phyloP scores from a whole-genome alignment of 1,140 invertebrate genomes.

The Neuroterus valhalla region DNA sequence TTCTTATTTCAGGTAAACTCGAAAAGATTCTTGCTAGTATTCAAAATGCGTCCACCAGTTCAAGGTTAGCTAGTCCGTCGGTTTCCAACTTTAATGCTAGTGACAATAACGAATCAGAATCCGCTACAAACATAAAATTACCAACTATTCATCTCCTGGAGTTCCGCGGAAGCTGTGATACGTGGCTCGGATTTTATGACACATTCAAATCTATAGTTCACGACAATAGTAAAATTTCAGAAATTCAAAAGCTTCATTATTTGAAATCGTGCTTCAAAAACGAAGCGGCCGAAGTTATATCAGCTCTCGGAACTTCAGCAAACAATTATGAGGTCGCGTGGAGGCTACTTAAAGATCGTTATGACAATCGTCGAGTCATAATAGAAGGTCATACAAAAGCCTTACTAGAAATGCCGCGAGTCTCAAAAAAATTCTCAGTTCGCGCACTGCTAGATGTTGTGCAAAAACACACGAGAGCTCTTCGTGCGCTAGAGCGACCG shows the following conservation, averaged over 20 bases:
- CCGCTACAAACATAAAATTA: neutral
- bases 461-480: too few relatives aligned
- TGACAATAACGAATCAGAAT: neutral
- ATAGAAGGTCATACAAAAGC: too few relatives aligned
- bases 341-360: neutral
- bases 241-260: neutral
- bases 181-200: neutral
- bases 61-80: neutral
- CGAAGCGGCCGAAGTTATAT: neutral
- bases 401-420: too few relatives aligned
- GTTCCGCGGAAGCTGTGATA: neutral
- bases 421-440: neutral
- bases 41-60: neutral
- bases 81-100: neutral
- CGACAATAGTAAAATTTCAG: neutral
- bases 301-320: neutral
- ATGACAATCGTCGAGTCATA: too few relatives aligned
- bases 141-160: neutral
- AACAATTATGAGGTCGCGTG: neutral
- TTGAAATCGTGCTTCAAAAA: neutral
- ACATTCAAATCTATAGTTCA: neutral
- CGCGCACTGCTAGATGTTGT: too few relatives aligned
- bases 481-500: too few relatives aligned
- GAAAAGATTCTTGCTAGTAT: neutral
- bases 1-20: neutral